Evolutionary conservation across 2,888 invertebrate species (phyloP), one percentile per base, ranked within the genome.

Genomic region (Calameuta idolon): DNA sequence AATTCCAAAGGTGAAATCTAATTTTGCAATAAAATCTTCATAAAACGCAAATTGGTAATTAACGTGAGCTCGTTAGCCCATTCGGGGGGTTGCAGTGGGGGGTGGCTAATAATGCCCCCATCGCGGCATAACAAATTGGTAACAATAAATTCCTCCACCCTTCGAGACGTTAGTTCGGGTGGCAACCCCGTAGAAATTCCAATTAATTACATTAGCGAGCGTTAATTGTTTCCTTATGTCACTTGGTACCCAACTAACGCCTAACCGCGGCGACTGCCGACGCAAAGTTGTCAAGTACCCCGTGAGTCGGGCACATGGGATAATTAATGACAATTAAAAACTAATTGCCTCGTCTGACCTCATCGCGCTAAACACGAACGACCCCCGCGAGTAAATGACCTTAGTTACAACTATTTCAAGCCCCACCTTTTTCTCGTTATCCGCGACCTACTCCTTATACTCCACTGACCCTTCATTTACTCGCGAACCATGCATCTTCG

Each of bases 261-360:
- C 69, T 69, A 79, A 83, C 79, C 81, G 76, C 34, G 35, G 34
- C 82, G 74, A 71, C 73, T 68, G 34, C 69, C 77, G 75, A 71
- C 69, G 83, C 76, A 78, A 81, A 79, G 79, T 71, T 71, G 34
- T 71, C 34, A 71, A 71, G 71, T 15, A 71, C 30, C 23, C 23
- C 55, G 55, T 9, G 55, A 55, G 55, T 35, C 74, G 11, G 34
- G 74, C 34, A 15, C 23, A 23, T 23, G 74, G 30, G 74, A 76
- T 77, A 77, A 81, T 79, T 83, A 83, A 85, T 82, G 80, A 83
- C 81, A 81, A 85, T 84, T 81, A 82, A 83, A 83, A 81, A 80
- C 78, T 81, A 83, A 84, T 84, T 80, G 79, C 81, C 75, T 3
- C 35, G 74, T 35, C 35, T 71, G 71, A 33, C 33, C 71, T 34